phyloP scores from a whole-genome alignment of 2,888 invertebrate genomes.

The Protonemura montana region DNA sequence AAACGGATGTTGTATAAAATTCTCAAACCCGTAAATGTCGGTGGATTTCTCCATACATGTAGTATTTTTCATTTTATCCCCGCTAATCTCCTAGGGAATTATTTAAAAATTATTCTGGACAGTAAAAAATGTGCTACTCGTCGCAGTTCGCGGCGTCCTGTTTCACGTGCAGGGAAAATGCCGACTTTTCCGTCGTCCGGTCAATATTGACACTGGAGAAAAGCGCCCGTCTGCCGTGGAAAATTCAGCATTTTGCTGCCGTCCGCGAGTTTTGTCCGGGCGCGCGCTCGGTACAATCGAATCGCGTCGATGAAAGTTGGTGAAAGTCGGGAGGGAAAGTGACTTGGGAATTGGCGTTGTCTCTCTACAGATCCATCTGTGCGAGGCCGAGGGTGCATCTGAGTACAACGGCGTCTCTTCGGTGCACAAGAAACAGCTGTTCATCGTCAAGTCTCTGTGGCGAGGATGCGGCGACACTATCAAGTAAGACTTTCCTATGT shows the following conservation, averaged over 20 bases:
- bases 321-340: neutral
- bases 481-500: conserved; percentile 62
- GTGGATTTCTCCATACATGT: neutral
- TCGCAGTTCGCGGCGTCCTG: neutral
- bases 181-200: conserved; percentile 42
- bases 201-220: conserved; percentile 52
- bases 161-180: no score
- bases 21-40: neutral
- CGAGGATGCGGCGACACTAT: conserved; percentile 72
- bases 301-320: no score
- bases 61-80: neutral
- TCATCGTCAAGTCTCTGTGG: conserved; percentile 80
- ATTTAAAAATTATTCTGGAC: neutral
- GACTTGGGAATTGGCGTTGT: neutral
- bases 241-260: conserved; percentile 1
- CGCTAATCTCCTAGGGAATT: neutral
- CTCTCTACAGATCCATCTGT: conserved; percentile 71
- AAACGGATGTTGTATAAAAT: conserved; percentile 24
- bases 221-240: neutral
- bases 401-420: conserved; percentile 71
- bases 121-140: neutral
- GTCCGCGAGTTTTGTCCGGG: conserved; percentile 12
- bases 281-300: no score
- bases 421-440: conserved; percentile 74
- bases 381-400: conserved; percentile 78